Evolutionary conservation across 37 sponge, comb jelly and placozoan species (phyloP), one percentile per base, ranked within the genome.

Genomic region (Beroe ovata): DNA sequence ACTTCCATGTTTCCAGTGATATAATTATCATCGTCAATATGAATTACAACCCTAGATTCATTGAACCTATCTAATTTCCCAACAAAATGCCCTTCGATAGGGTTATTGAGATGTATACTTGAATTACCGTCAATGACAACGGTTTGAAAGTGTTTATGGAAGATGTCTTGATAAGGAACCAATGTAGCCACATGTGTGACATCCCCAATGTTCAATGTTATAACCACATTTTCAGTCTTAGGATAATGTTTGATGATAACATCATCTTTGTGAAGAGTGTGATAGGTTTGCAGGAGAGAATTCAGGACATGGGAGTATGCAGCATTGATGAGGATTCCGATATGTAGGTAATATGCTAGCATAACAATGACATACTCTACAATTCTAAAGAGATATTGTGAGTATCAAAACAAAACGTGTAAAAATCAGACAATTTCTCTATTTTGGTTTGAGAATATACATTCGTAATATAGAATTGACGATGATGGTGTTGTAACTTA

Each of bases 61-160:
- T 36, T 39, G 54, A 19, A 8, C 4, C 54, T 23, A 21, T 77
- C 84, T 23, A 77, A 32, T 29, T 41, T 11, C 8, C 84, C 84
- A 1, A 77, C 33, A 54, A 41, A 77, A 23, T 77, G 84, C 38
- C 84, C 54, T 6, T 39, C 18, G 0, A 6, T 25, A 19, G 42
- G 36, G 28, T 42, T 25, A 21, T 16, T 23, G 0, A 77, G 47
- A 18, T 19, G 8, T 1, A 29, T 21, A 4, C 38, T 36, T 8
- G 42, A 42, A 42, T 39, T 77, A 11, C 36, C 20, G 22, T 40
- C 28, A 21, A 42, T 1, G 2, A 42, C 22, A 3, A 42, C 54
- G 1, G 54, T 42, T 42, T 42, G 39, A 42, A 77, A 77, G 54
- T 77, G 84, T 39, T 39, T 42, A 42, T 77, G 84, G 38, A 77